Percentiles rank a stretch among this genome's conserved stretches.
Conservation (phyloP, 2,888 invertebrate genomes). For the Rhodophaea formosa region DNA sequence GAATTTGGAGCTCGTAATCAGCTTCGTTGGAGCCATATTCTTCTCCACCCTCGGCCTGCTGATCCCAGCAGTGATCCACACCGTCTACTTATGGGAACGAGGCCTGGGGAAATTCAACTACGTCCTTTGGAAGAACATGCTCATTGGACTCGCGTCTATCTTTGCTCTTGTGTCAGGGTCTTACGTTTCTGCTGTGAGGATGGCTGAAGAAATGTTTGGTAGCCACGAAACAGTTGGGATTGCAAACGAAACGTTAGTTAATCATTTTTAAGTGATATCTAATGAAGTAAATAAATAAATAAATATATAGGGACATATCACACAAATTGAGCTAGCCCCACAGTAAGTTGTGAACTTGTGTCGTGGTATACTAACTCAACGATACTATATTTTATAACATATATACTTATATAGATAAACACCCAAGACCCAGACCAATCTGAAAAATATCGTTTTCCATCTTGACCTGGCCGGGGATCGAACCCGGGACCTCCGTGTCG, state of each 20-base stretch:
- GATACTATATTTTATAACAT: too few species aligned
- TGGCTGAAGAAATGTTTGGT: slow-evolving; percentile 55
- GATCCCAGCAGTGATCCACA: slow-evolving; percentile 87
- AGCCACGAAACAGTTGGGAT: slow-evolving; percentile 16
- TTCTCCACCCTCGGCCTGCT: slow-evolving; percentile 87
- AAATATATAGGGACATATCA: too few species aligned
- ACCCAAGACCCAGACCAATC: too few species aligned
- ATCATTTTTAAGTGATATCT: not conserved
- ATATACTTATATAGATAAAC: too few species aligned
- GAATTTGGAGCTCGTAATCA: slow-evolving; percentile 92
- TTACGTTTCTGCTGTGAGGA: slow-evolving; percentile 58
- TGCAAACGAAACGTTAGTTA: slow-evolving; percentile 32
- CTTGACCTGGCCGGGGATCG: too few species aligned
- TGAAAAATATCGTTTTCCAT: too few species aligned
- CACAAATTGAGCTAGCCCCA: too few species aligned
- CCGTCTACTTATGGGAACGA: slow-evolving; percentile 85
- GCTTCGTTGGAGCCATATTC: slow-evolving; percentile 91
- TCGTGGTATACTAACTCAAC: too few species aligned
- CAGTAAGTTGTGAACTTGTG: too few species aligned
- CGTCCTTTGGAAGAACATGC: slow-evolving; percentile 84
- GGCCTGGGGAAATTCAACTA: slow-evolving; percentile 84
- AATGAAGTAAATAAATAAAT: too few species aligned
- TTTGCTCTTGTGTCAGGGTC: slow-evolving; percentile 64
- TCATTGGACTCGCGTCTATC: slow-evolving; percentile 57
- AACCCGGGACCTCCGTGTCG: too few species aligned